Evolutionary conservation across 2,888 invertebrate genomes (phyloP), one percentile per base, ranked within the genome.

Genomic region (Seira ritae): DNA sequence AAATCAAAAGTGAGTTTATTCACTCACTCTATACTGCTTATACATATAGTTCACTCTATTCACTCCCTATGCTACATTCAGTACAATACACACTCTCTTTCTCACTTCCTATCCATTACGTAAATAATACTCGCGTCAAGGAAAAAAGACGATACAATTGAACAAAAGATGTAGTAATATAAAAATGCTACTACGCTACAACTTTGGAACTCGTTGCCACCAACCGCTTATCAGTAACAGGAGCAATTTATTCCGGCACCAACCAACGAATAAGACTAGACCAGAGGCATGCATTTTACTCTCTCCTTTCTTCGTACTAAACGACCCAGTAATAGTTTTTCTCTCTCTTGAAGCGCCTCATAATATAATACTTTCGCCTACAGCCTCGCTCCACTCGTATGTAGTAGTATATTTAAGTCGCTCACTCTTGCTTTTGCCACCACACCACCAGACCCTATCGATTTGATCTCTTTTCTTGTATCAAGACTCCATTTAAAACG

Each of bases 401-500:
- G 76, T 55, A 76, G 76, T 81, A 76, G 68, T 72, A 71, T 81
- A n/a, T n/a, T n/a, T n/a, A n/a, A 31, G 3, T 31, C 31, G 8
- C 31, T 31, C 31, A 31, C 31, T 31, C 31, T 31, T 31, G 31
- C 31, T 31, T 31, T 71, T 70, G 72, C 68, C 69, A 83, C 67
- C 76, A 50, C 2, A 72, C 68, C 69, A 83, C 67, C 76, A 50
- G 12, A 72, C 71, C 75, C 71, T 85, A 85, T 85, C 82, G 85
- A 85, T 85, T 85, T 85, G 85, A 85, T 85, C 85, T 85, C 78
- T 68, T 72, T 76, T 76, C 81, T 66, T 81, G 81, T 76, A 81
- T 85, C 79, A 82, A 74, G 79, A 79, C 85, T 85, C 85, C 85
- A 85, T 85, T 85, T 85, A 85, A 85, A 85, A 79, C 75, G 82